Evolutionary conservation across 2,113 vertebrate species (phyloP).

Genomic region (Oreochromis niloticus): DNA sequence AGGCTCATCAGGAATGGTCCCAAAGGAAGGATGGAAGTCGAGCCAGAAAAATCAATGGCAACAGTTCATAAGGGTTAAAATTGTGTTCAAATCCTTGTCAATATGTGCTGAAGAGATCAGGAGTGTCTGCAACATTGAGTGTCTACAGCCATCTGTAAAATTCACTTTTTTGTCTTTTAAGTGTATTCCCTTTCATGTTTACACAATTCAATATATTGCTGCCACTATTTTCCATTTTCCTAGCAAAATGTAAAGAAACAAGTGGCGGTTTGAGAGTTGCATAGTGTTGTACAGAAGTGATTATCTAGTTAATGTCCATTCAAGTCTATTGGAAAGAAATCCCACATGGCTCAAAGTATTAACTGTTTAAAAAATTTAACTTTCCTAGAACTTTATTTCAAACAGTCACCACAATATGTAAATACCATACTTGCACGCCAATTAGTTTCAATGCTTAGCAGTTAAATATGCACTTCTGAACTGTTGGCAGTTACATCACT

Average conservation of each 20-base stretch:
- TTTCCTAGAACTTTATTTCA: not conserved
- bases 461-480: slow-evolving; percentile 26
- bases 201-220: not conserved
- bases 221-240: not conserved
- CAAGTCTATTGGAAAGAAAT: not conserved
- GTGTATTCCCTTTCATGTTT: not conserved
- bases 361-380: not conserved
- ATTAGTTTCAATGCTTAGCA: not conserved
- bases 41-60: not conserved
- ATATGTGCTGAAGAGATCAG: not conserved
- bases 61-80: not conserved
- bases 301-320: not conserved
- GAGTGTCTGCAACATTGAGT: not conserved
- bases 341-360: not conserved
- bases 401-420: not conserved
- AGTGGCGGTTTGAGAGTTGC: not conserved
- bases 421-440: not conserved
- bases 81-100: not conserved
- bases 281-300: not conserved
- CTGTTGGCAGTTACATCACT: slow-evolving; percentile 33
- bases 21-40: not conserved
- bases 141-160: not conserved
- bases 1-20: not conserved
- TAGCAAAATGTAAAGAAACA: not conserved
- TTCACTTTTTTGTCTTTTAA: not conserved